Evolutionary conservation across 2,888 invertebrate species (phyloP).

Genomic region (Rhagonycha lutea): DNA sequence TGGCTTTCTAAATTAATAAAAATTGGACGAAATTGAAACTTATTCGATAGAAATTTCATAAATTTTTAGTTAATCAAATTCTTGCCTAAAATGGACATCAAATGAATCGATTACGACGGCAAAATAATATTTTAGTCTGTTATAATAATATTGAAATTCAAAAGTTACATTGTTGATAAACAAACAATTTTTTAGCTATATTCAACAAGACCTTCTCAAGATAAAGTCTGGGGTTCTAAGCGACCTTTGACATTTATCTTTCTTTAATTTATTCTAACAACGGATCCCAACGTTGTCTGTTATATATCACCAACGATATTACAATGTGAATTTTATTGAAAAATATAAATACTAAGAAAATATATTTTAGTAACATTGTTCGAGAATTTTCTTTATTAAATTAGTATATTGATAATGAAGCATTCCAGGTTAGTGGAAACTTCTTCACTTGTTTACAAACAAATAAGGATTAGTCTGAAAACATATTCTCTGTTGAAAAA

Average conservation of each 20-base stretch:
- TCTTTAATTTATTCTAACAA: conserved; percentile 19
- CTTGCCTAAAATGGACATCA: not conserved
- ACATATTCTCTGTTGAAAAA: not conserved
- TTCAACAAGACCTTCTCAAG: conserved; percentile 33
- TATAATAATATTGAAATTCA: not conserved
- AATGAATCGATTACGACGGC: conserved; percentile 15
- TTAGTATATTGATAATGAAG: not conserved
- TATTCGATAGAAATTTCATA: not conserved
- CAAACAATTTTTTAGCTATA: conserved; percentile 7
- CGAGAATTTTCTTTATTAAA: not conserved
- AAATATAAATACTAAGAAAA: not conserved
- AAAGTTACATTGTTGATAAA: not conserved
- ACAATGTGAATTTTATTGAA: not conserved
- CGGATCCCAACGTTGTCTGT: not conserved
- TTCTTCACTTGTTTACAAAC: not conserved
- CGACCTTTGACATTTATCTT: conserved; percentile 33
- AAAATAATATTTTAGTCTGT: conserved; percentile 6
- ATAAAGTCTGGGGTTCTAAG: conserved; percentile 27
- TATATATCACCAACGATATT: not conserved
- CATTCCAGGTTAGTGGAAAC: not conserved
- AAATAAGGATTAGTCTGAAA: not conserved
- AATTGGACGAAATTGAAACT: not conserved
- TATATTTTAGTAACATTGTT: not conserved
- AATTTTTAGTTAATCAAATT: not conserved
- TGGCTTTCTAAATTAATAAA: not conserved